Conservation (phyloP, 1,140 invertebrate genomes). For the Dreissena polymorpha region DNA sequence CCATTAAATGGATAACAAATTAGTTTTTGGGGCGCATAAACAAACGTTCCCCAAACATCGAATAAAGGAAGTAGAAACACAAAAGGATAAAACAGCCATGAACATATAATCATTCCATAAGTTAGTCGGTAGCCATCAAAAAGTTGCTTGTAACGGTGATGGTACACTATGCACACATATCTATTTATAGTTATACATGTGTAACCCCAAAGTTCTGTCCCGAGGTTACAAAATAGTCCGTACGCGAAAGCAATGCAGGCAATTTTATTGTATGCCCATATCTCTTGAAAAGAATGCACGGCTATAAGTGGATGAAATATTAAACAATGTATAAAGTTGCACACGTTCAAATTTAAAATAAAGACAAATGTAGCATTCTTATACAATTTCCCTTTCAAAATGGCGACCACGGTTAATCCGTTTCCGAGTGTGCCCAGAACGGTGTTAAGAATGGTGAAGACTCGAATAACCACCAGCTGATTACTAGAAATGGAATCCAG, state of each 20-base stretch:
- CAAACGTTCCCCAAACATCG: slow-evolving; percentile 31
- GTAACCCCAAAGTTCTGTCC: slow-evolving; percentile 45
- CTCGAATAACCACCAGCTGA: slow-evolving; percentile 23
- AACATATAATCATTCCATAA: not conserved
- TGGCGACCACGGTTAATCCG: slow-evolving; percentile 20
- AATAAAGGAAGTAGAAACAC: slow-evolving; percentile 41
- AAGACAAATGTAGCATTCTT: slow-evolving; percentile 14
- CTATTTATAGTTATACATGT: slow-evolving; percentile 46
- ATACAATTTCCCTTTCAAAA: slow-evolving; percentile 23
- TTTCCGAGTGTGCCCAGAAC: slow-evolving; percentile 47
- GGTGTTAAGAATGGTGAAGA: slow-evolving; percentile 24
- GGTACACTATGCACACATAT: slow-evolving; percentile 28
- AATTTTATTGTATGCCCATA: slow-evolving; percentile 22
- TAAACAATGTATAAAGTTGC: slow-evolving; percentile 43
- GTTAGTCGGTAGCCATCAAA: slow-evolving; percentile 3
- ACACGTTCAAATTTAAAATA: slow-evolving; percentile 40
- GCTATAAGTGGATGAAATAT: slow-evolving; percentile 29
- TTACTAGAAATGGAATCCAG: slow-evolving; percentile 4
- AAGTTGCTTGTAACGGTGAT: slow-evolving; percentile 8
- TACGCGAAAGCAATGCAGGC: slow-evolving; percentile 20
- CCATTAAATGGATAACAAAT: slow-evolving; percentile 40
- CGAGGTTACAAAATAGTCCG: slow-evolving; percentile 35
- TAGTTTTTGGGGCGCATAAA: slow-evolving; percentile 40
- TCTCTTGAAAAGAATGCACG: slow-evolving; percentile 20
- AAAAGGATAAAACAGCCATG: slow-evolving; percentile 45